A percentile compares a stretch with the other conserved stretches of the same genome.
Conservation (phyloP, 2,113 vertebrate genomes). For the Beaufortia kweichowensis region DNA sequence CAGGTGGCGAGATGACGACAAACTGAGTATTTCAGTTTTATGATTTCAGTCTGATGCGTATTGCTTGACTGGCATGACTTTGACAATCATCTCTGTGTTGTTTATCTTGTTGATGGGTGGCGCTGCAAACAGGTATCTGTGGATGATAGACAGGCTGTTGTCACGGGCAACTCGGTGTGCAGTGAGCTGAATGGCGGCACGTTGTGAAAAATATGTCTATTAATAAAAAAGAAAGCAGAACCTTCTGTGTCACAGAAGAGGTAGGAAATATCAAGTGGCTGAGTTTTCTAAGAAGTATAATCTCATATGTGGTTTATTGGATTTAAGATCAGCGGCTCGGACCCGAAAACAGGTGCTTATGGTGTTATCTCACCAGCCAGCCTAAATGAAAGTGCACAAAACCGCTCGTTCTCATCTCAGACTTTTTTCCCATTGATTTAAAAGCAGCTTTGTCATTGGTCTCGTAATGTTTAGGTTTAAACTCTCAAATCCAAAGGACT, state of each 20-base stretch:
- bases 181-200: not conserved
- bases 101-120: slow-evolving; percentile 50
- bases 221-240: slow-evolving; percentile 41
- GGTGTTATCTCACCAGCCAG: slow-evolving; percentile 35
- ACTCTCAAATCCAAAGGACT: not conserved
- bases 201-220: slow-evolving; percentile 42
- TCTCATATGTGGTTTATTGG: slow-evolving; percentile 54
- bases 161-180: not conserved
- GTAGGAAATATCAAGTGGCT: slow-evolving; percentile 12
- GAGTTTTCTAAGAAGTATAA: slow-evolving; percentile 43
- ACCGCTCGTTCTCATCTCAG: not conserved
- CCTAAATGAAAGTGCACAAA: slow-evolving; percentile 26
- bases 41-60: not conserved
- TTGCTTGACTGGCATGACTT: slow-evolving; percentile 15
- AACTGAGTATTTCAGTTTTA: slow-evolving; percentile 36
- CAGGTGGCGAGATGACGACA: not conserved
- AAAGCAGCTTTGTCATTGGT: slow-evolving; percentile 5
- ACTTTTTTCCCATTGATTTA: not conserved
- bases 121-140: not conserved
- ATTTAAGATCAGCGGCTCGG: slow-evolving; percentile 49
- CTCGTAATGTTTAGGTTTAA: not conserved
- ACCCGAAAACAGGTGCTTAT: slow-evolving; percentile 39
- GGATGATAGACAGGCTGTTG: slow-evolving; percentile 20
- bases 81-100: slow-evolving; percentile 42
- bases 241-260: slow-evolving; percentile 33